Percentiles rank a stretch among this genome's conserved stretches.
These are phyloP conservation scores for Cebus imitator DNA, from an alignment of 2,113 vertebrate species.

Conservation along the genomic window DNA sequence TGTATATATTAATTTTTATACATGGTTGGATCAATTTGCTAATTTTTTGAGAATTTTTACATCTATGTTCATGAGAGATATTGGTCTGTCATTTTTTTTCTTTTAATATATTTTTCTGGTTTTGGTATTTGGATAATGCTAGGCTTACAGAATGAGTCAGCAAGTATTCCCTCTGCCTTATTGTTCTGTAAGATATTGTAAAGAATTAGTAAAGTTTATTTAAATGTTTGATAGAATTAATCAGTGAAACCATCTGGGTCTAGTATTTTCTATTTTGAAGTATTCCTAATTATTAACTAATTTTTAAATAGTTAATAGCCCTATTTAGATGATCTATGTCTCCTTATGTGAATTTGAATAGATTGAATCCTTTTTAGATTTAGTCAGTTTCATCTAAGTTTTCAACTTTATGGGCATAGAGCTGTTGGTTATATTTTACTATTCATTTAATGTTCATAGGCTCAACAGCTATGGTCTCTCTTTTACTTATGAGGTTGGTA, in stretches of 20 bases:
- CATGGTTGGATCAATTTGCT: background rate
- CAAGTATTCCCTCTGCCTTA: background rate
- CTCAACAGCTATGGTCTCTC: no score
- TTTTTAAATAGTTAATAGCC: background rate
- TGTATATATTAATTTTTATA: background rate
- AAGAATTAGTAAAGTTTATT: background rate
- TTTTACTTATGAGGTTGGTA: no score
- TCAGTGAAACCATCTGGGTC: background rate
- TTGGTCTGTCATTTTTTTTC: background rate
- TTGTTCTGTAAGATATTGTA: background rate
- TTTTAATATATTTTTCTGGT: background rate
- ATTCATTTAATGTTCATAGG: no score
- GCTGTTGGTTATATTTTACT: background rate
- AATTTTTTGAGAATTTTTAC: background rate
- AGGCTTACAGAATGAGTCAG: background rate
- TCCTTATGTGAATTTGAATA: background rate
- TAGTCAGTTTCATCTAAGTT: background rate
- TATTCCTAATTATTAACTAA: background rate
- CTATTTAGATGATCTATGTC: background rate
- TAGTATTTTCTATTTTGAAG: background rate
- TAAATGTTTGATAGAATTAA: background rate
- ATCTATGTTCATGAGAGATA: background rate
- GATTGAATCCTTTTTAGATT: background rate
- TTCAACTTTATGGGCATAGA: background rate
- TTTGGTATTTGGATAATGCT: background rate